Evolutionary conservation across 2,888 invertebrate species (phyloP).

Genomic region (Seira ritae): DNA sequence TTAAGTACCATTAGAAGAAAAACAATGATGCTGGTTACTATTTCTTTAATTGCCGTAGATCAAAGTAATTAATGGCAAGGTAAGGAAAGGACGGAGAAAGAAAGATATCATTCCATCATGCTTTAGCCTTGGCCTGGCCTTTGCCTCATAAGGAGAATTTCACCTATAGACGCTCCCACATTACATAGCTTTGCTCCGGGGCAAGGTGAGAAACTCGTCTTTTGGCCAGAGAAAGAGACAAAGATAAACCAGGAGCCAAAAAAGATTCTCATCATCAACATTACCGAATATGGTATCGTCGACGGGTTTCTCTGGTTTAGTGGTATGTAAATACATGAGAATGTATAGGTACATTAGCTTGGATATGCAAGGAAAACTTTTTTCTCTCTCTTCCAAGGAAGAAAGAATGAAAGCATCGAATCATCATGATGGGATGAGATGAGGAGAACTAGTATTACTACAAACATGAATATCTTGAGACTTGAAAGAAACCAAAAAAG

Average conservation of each 20-base stretch:
- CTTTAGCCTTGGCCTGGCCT: background rate
- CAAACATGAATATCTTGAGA: too few species aligned
- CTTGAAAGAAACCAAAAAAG: too few species aligned
- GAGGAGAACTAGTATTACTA: too few species aligned
- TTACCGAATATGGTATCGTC: background rate
- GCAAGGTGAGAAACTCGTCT: background rate
- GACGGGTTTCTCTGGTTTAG: slow-evolving; percentile 4
- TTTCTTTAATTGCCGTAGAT: too few species aligned
- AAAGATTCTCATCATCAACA: slow-evolving; percentile 11
- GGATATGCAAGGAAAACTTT: background rate
- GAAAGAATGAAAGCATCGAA: background rate
- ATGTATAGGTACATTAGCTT: too few species aligned
- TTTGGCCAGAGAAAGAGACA: background rate
- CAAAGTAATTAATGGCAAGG: too few species aligned
- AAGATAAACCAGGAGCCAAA: background rate
- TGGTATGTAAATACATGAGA: too few species aligned
- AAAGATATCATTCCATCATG: background rate
- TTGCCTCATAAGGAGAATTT: background rate
- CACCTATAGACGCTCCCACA: too few species aligned
- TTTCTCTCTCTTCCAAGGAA: slow-evolving; percentile 7
- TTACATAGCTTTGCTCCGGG: background rate
- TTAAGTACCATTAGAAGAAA: too few species aligned
- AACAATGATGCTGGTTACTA: too few species aligned
- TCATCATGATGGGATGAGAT: background rate
- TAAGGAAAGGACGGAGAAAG: too few species aligned